Base-by-base conservation (phyloP, 2,113 vertebrate genomes). In the Chloropsis hardwickii region DNA sequence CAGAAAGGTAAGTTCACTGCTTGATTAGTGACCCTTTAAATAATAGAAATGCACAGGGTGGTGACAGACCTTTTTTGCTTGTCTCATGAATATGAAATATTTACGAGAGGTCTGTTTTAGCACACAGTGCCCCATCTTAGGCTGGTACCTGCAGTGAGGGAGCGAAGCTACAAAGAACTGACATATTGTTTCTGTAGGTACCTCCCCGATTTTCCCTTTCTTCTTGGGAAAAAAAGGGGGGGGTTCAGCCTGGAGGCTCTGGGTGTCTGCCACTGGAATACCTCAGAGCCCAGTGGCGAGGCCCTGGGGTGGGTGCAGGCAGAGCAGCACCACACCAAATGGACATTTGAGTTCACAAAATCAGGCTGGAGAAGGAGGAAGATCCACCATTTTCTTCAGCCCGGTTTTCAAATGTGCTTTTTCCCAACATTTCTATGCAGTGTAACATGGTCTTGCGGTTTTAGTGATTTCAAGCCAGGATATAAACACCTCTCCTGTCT, bases 1-100 rank as follows among this genome's bases (percentile, higher is more conserved):
- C 10, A 5, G 88, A 88, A 96, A 96, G 92, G 88, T 91, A 90
- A 89, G 86, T 92, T 96, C 90, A 77, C 69, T 84, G 73, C 64
- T 96, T 97, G 88, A 79, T 92, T 95, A 95, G 80, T 92, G 77
- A 95, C 81, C 95, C 92, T 88, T 81, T 92, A 94, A 77, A 92
- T 88, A 93, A 90, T 48, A 90, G 88, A 96, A 93, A 90, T 7
- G 29, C 60, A 67, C 45, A 90, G 54, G 57, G 76, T 12, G 45
- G 53, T 42, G 39, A 67, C 80, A 79, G 61, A 82, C 53, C 23
- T 76, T 90, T 85, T 95, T 78, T 80, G 17, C 90, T 95, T 51
- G 40, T 84, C 53, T 97, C 79, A 64, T 76, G 74, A 83, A 67
- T 67, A 40, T 22, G 51, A 53, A 88, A 82, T 86, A 93, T 95